Evolutionary conservation across 2,888 invertebrate species (phyloP), one percentile per base, ranked within the genome.

Genomic region (Spisula solida): DNA sequence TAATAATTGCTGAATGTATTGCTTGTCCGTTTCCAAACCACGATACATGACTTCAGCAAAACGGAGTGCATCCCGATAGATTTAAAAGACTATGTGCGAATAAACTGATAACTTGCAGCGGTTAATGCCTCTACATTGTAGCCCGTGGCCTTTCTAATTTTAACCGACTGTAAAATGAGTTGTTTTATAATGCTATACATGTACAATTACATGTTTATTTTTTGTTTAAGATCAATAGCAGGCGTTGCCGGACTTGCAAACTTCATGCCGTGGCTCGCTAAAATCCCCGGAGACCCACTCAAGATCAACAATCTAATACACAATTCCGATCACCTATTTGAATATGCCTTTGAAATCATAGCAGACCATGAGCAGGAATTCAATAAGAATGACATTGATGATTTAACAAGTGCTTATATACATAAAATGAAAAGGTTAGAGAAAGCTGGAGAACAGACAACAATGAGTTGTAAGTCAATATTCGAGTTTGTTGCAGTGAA

Each of bases 371-470:
- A 87, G 20, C 41, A 87, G 16, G 85, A 81, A 25, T 91, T 75
- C 41, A 78, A 88, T 31, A 84, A 87, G n/a, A 88, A 87, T 31
- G 81, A 81, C 14, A 80, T 88, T 16, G 82, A 85, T 5, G 92
- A 93, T 66, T 88, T 92, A 25, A 90, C 90, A 16, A 92, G 92
- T 31, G 93, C 92, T 31, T 93, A 88, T 78, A 85, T 93, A 4
- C 85, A 89, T 48, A 89, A 89, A 81, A 86, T 91, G 90, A 89
- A 90, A 75, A 48, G 29, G 16, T 8, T 41, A 0, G 31, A 83
- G 14, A 31, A 31, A 10, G 25, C 48, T 51, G 75, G 47, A 0
- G 29, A 83, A 51, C 29, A n/a, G 6, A 83, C 75, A 25, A 83
- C 83, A 31, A 75, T 75, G 75, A 25, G 20, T 51, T 83, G 70